Conservation (phyloP, 2,888 invertebrate genomes). For the Heliconius cydno region DNA sequence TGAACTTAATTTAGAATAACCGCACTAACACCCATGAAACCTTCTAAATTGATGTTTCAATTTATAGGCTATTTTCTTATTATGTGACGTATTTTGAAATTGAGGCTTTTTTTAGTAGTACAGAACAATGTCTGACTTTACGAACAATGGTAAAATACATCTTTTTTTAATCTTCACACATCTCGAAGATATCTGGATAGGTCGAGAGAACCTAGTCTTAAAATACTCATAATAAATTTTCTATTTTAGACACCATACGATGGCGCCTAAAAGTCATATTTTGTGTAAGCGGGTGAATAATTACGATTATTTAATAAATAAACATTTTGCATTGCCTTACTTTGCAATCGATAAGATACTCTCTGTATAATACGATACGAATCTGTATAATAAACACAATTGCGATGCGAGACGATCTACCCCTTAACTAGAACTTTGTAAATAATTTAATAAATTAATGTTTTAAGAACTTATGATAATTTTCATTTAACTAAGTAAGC, state of each 20-base stretch:
- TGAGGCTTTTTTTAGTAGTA: not conserved
- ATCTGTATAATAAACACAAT: not conserved
- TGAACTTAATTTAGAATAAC: not conserved
- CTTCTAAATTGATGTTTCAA: not conserved
- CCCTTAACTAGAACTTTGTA: not conserved
- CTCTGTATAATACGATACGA: too few relatives aligned
- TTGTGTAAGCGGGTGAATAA: not conserved
- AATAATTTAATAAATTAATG: not conserved
- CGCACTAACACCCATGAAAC: not conserved
- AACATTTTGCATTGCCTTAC: not conserved
- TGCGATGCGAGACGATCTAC: not conserved
- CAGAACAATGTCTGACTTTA: not conserved
- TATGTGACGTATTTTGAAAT: not conserved
- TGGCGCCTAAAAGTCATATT: not conserved
- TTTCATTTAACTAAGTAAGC: not conserved
- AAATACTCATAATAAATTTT: too few relatives aligned
- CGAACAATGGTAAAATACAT: not conserved
- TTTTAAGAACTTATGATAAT: not conserved
- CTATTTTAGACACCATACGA: too few relatives aligned
- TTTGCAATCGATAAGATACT: too few relatives aligned
- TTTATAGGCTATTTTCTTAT: not conserved
- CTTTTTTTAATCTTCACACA: not conserved
- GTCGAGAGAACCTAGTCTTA: not conserved
- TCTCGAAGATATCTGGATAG: not conserved
- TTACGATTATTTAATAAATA: not conserved